Conservation (phyloP, 2,113 vertebrate genomes). For the Oxyruncus cristatus region DNA sequence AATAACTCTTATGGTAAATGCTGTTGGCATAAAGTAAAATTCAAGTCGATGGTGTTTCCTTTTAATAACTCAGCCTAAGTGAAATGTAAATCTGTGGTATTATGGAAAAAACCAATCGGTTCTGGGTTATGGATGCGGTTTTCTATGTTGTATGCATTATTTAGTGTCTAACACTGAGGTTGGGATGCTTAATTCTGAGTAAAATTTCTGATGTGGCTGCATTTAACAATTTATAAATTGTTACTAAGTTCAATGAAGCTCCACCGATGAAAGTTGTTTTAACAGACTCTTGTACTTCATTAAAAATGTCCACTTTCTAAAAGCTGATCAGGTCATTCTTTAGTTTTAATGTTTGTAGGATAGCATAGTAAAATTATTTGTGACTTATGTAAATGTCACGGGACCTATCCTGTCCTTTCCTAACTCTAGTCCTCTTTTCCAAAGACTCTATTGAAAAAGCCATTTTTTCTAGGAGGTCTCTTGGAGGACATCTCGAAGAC, state of each 20-base stretch:
- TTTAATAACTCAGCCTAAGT: not conserved
- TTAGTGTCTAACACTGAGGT: not conserved
- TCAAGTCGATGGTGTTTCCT: not conserved
- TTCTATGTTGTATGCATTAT: not conserved
- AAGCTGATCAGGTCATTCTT: not conserved
- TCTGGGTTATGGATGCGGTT: not conserved
- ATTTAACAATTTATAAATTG: not conserved
- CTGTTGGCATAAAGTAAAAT: not conserved
- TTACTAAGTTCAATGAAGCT: not conserved
- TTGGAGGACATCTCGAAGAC: not conserved
- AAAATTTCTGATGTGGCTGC: not conserved
- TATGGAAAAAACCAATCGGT: not conserved
- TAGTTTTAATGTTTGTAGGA: not conserved
- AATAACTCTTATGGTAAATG: rapidly evolving
- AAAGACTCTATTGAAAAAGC: not conserved
- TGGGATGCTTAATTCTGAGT: not conserved
- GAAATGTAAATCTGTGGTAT: not conserved
- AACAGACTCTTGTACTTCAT: rapidly evolving
- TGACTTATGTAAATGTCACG: not conserved
- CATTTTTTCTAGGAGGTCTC: not conserved
- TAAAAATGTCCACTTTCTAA: not conserved
- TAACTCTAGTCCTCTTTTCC: not conserved
- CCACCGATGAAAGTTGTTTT: not conserved
- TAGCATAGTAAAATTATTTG: not conserved
- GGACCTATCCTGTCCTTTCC: not conserved